Percentiles rank a stretch among this genome's conserved stretches.
phyloP scores from a whole-genome alignment of 2,113 vertebrate genomes.

The Myrmecobius fasciatus region DNA sequence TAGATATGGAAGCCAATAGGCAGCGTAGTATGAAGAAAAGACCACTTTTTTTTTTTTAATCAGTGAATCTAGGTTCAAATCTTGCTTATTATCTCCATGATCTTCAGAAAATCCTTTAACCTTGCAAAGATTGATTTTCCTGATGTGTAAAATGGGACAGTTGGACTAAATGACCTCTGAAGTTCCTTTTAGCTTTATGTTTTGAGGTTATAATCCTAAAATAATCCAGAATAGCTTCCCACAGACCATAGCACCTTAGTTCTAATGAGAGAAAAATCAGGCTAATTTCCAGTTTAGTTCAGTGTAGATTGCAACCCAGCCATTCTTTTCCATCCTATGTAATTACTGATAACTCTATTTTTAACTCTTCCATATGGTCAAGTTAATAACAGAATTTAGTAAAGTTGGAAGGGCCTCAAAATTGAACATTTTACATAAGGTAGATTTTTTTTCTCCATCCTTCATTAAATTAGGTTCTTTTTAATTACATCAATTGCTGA shows the following conservation, averaged over 20 bases:
- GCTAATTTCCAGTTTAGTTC: neutral
- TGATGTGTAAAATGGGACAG: neutral
- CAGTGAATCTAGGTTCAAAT: neutral
- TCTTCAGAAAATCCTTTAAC: neutral
- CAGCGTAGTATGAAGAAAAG: neutral
- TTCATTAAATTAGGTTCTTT: neutral
- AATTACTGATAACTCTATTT: neutral
- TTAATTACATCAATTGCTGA: neutral
- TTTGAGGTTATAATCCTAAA: neutral
- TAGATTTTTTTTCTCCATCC: neutral
- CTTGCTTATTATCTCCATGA: neutral
- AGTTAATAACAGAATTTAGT: neutral
- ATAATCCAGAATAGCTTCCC: neutral
- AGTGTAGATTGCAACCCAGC: neutral
- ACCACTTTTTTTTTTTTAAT: neutral
- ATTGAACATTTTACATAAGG: neutral
- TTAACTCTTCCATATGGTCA: neutral
- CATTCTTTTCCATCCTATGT: neutral
- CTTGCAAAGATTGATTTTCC: neutral
- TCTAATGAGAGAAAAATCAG: neutral
- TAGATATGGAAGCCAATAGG: neutral
- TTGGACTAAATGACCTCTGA: neutral
- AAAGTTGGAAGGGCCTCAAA: neutral
- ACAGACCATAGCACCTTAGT: neutral
- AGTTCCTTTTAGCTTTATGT: neutral